Base-by-base conservation (phyloP, 2,797 vertebrate species). In the Poecilia picta region DNA sequence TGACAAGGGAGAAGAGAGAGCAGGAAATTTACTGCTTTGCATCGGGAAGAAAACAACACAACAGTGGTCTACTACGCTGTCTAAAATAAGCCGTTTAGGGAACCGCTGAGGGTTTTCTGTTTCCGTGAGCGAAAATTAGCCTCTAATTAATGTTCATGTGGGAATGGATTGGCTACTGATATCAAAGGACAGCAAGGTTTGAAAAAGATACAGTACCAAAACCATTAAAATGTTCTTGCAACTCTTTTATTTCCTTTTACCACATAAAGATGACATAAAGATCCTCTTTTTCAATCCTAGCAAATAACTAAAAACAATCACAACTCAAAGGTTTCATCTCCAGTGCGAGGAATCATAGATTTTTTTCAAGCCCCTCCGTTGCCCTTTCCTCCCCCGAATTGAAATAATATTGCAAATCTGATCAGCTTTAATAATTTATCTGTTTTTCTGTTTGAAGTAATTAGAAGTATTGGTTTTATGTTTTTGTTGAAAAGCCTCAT, bases 21-120 rank as follows among this genome's bases (percentile, higher is more conserved):
- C 59, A 72, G 75, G 57, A 85, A 81, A 88, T 91, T 33, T 82
- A 89, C 84, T 78, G 76, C 77, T 83, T 74, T 68, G 36, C 83
- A 80, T 31, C 72, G 66, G 83, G 80, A 76, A 74, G 73, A 74
- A 79, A 83, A 81, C 74, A 87, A 55, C 75, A 77, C 80, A 16
- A 64, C 20, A 3, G 66, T 36, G 13, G 39, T 51, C 49, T 31
- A 28, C 47, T 23, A n/a, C 6, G n/a, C 82, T 33, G 36, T 75
- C 45, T 79, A 23, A 81, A 80, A 86, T 76, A 86, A 86, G 73
- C 68, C 80, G 41, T 82, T 76, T 73, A 16, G n/a, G 33, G 49
- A 73, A 78, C 23, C 46, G 78, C 70, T 43, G 68, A 57, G 46
- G 71, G 74, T 25, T 5, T 64, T 23, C 23, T 39, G 18, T 66